phyloP scores from a whole-genome alignment of 1,140 invertebrate genomes.

The Fopius arisanus region DNA sequence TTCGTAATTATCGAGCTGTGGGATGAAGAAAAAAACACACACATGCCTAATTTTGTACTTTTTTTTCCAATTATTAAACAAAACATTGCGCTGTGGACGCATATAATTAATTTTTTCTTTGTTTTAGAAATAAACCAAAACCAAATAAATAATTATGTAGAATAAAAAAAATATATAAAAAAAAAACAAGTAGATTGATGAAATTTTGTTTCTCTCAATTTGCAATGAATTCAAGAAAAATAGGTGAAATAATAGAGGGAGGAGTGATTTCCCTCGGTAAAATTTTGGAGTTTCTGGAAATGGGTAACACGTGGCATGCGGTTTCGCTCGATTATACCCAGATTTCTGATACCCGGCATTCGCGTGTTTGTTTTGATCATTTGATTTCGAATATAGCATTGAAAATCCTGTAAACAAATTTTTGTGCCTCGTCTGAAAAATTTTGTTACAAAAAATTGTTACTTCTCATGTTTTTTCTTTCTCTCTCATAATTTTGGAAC shows the following conservation, averaged over 20 bases:
- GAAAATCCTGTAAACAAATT: slow-evolving; percentile 61
- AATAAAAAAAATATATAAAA: slow-evolving; percentile 45
- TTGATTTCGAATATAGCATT: slow-evolving; percentile 7
- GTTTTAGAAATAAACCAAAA: slow-evolving; percentile 37
- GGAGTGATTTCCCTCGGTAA: slow-evolving; percentile 39
- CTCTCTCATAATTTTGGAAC: slow-evolving; percentile 56
- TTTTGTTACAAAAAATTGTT: slow-evolving; percentile 64
- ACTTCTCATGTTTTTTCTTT: slow-evolving; percentile 46
- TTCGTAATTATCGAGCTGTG: slow-evolving; percentile 99
- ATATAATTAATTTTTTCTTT: neutral
- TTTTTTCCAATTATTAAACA: slow-evolving; percentile 33
- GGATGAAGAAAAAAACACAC: slow-evolving; percentile 73
- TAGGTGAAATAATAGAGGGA: neutral
- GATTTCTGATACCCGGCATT: slow-evolving; percentile 62
- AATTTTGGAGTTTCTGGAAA: slow-evolving; percentile 31
- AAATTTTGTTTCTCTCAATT: slow-evolving; percentile 37
- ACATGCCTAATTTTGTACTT: slow-evolving; percentile 71
- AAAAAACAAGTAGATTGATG: slow-evolving; percentile 30
- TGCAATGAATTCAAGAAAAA: slow-evolving; percentile 38
- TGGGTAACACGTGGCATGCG: slow-evolving; percentile 57
- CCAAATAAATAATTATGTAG: slow-evolving; percentile 38
- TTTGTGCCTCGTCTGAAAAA: slow-evolving; percentile 46
- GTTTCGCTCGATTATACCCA: slow-evolving; percentile 65
- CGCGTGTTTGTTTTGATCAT: slow-evolving; percentile 54
- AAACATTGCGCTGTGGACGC: slow-evolving; percentile 37